Evolutionary conservation across 2,797 vertebrate genomes (phyloP).

Genomic region (Salmo trutta): DNA sequence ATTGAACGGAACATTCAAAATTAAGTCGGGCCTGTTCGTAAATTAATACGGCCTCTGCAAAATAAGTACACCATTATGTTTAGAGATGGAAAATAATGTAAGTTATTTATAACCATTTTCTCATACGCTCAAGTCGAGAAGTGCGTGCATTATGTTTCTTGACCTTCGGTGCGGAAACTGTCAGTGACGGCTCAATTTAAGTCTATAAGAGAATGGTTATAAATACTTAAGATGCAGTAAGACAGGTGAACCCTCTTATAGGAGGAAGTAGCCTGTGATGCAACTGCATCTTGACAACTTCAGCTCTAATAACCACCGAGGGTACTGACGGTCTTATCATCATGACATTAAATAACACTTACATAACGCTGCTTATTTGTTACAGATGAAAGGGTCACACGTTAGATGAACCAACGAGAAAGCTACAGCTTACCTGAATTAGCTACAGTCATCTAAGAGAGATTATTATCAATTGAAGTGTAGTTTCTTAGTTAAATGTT

Average conservation of each 20-base stretch:
- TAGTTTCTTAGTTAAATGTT: neutral
- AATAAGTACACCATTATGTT: constrained; percentile 9
- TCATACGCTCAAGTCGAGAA: neutral
- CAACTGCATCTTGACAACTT: no score
- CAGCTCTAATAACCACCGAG: constrained; percentile 48
- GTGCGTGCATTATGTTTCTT: no score
- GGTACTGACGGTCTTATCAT: constrained; percentile 61
- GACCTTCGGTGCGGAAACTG: no score
- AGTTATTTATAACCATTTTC: neutral
- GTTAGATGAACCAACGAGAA: neutral
- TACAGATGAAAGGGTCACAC: constrained; percentile 58
- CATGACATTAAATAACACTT: constrained; percentile 66
- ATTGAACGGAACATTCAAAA: constrained; percentile 23
- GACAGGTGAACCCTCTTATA: no score
- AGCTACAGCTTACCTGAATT: neutral
- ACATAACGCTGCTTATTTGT: constrained; percentile 65
- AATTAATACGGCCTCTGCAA: constrained; percentile 3
- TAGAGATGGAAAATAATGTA: neutral
- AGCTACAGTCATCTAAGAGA: neutral
- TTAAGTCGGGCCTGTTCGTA: constrained; percentile 20
- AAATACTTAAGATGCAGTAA: no score
- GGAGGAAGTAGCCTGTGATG: no score
- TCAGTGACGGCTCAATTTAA: no score
- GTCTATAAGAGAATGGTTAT: no score
- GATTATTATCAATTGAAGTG: neutral